These are phyloP conservation scores for Hypomecis atomaria DNA, from an alignment of 2,888 invertebrate genomes.

Conservation along the genomic window DNA sequence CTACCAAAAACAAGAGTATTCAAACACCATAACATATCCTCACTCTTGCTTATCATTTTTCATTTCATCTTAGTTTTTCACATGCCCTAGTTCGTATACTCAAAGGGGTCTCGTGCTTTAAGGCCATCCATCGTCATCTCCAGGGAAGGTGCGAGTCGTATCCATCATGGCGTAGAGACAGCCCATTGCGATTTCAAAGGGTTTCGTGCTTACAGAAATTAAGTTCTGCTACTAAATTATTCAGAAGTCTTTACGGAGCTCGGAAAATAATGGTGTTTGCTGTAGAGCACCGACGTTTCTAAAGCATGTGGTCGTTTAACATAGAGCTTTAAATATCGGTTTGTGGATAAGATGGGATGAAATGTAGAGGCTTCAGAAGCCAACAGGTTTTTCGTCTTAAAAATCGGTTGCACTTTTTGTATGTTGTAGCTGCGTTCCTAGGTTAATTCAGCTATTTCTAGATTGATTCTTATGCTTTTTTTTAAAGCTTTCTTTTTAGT, in stretches of 20 bases:
- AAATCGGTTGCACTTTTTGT: no score
- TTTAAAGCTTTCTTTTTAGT: no score
- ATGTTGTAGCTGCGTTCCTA: no score
- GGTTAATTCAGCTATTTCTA: no score
- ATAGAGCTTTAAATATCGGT: no score
- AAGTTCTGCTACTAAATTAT: conserved; percentile 19
- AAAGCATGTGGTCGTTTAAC: no score
- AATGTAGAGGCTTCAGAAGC: no score
- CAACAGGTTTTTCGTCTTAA: no score
- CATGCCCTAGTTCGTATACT: conserved; percentile 13
- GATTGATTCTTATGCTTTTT: no score
- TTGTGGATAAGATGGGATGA: no score
- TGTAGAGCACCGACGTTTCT: not conserved
- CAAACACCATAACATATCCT: no score
- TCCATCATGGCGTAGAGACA: conserved; percentile 68
- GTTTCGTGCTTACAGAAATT: conserved; percentile 30
- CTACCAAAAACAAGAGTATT: no score
- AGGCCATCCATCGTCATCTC: conserved; percentile 64
- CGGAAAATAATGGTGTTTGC: not conserved
- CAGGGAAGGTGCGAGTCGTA: conserved; percentile 52
- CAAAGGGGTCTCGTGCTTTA: conserved; percentile 47
- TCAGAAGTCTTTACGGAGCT: conserved; percentile 9
- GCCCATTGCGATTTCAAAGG: conserved; percentile 66
- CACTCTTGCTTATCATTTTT: not conserved
- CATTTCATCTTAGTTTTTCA: conserved; percentile 2